Evolutionary conservation across 2,797 vertebrate species (phyloP).

Genomic region (Siniperca obscura): DNA sequence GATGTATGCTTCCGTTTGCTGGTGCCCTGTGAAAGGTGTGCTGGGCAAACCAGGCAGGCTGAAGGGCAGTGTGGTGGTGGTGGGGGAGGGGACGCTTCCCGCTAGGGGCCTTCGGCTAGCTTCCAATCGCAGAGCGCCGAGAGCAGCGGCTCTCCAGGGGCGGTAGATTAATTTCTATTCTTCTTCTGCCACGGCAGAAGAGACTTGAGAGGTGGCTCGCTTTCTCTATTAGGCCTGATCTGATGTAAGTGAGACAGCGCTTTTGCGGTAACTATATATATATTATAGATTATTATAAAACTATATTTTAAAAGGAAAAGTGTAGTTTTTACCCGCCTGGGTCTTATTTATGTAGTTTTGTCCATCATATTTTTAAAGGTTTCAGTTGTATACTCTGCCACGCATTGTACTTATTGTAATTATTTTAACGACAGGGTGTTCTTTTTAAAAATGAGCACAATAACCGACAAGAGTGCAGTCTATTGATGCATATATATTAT

Average conservation of each 20-base stretch:
- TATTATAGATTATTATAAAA: neutral
- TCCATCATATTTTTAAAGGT: neutral
- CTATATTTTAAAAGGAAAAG: neutral
- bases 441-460: neutral
- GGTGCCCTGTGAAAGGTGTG: slow-evolving; percentile 65
- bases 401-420: neutral
- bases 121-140: slow-evolving; percentile 33
- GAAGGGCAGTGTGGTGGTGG: slow-evolving; percentile 7
- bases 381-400: neutral
- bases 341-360: neutral
- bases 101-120: slow-evolving; percentile 19
- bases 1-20: slow-evolving; percentile 68
- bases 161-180: slow-evolving; percentile 49
- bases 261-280: neutral
- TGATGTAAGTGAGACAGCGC: slow-evolving; percentile 14
- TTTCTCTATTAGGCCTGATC: slow-evolving; percentile 11
- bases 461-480: neutral
- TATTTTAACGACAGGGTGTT: neutral
- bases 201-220: slow-evolving; percentile 10
- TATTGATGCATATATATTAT: neutral
- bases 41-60: slow-evolving; percentile 28
- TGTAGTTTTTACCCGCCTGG: neutral
- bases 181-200: slow-evolving; percentile 25
- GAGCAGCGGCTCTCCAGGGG: slow-evolving; percentile 50
- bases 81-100: neutral